Evolutionary conservation across 2,888 invertebrate genomes (phyloP).

Genomic region (Cynaeus angustus): DNA sequence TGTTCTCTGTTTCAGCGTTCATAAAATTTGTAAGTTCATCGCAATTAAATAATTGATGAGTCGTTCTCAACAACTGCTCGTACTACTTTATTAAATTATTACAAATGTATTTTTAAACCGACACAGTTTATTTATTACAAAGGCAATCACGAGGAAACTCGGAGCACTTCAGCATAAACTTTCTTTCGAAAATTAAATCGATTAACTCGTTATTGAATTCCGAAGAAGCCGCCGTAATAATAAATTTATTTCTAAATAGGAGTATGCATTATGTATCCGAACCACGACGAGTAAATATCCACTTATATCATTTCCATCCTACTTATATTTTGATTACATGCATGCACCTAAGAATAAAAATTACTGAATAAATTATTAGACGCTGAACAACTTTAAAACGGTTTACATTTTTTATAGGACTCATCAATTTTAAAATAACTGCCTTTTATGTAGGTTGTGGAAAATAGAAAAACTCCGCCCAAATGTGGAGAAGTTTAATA

Average conservation of each 20-base stretch:
- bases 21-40: constrained; percentile 43
- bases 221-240: constrained; percentile 24
- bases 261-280: constrained; percentile 37
- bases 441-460: not conserved
- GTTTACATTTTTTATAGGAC: constrained; percentile 17
- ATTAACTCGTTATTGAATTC: constrained; percentile 43
- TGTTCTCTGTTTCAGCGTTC: constrained; percentile 26
- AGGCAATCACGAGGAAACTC: constrained; percentile 41
- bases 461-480: constrained; percentile 23
- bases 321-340: constrained; percentile 36
- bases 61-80: constrained; percentile 38
- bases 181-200: constrained; percentile 47
- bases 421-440: constrained; percentile 26
- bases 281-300: constrained; percentile 39
- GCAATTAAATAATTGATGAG: constrained; percentile 42
- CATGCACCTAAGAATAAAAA: constrained; percentile 32
- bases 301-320: constrained; percentile 30
- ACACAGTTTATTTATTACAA: constrained; percentile 43
- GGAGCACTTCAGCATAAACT: constrained; percentile 31
- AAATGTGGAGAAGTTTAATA: constrained; percentile 25
- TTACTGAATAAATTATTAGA: constrained; percentile 29
- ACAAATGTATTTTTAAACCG: constrained; percentile 45
- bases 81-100: constrained; percentile 43
- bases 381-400: constrained; percentile 24
- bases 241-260: constrained; percentile 44